Evolutionary conservation across 2,888 invertebrate genomes (phyloP), one percentile per base, ranked within the genome.

Genomic region (Pyrrhia umbra): DNA sequence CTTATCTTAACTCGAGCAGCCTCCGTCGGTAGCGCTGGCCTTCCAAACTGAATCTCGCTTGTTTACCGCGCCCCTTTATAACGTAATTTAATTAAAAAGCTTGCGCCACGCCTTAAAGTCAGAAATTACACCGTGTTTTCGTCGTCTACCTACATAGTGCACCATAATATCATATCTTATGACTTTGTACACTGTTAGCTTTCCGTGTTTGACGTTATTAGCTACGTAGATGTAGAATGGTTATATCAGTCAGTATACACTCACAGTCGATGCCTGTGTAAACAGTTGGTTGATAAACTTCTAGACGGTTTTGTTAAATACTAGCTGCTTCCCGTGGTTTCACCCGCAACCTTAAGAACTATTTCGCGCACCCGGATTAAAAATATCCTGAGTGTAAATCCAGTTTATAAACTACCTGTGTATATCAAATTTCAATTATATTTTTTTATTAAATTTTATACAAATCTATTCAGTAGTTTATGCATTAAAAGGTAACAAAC

Each of bases 51-150:
- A 87, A 86, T 85, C 85, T 84, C 81, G 80, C 82, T 84, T 88
- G 86, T 88, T 88, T 88, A 85, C 85, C 75, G 80, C 86, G 79
- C 85, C 83, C 88, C 86, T 88, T 88, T 85, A 86, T 81, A 85
- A 82, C 80, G 83, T 83, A 80, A 88, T 90, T 88, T 88, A 89
- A 91, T 91, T 90, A 89, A 89, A 91, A 89, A 85, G 80, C 82
- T 82, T 79, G 65, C 76, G 75, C 25, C 61, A 45, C 68, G 47
- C 60, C 68, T 57, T 75, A 69, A 75, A 76, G 57, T 51, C 27
- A 56, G 50, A 60, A 67, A 70, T 77, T 68, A 69, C 51, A 40
- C 66, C 27, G 34, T 10, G 23, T 34, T n/a, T 23, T 57, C 54
- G 34, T 46, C 40, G 47, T 55, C 40, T 54, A 51, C 46, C 34